Evolutionary conservation across 2,888 invertebrate species (phyloP).

Genomic region (Buathra laborator): DNA sequence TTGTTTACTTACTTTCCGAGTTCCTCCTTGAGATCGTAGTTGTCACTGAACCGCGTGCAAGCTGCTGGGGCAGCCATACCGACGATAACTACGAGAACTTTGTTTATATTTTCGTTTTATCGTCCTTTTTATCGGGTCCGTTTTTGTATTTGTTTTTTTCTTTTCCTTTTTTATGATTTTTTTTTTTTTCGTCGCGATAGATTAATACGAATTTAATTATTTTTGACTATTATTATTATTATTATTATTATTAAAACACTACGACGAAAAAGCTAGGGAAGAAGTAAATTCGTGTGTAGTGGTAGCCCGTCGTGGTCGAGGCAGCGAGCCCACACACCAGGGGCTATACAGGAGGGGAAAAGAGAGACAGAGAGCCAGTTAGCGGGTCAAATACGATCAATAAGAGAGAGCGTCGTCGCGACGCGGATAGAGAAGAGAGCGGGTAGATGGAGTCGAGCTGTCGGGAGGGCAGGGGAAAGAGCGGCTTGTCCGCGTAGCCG

Average conservation of each 20-base stretch:
- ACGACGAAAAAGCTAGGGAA: slow-evolving; percentile 41
- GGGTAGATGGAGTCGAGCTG: slow-evolving; percentile 13
- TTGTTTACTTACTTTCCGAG: slow-evolving; percentile 96
- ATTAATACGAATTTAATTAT: slow-evolving; percentile 19
- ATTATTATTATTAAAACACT: slow-evolving; percentile 34
- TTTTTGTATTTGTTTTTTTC: neutral
- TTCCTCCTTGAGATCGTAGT: slow-evolving; percentile 99
- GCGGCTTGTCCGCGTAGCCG: slow-evolving; percentile 55
- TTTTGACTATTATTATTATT: slow-evolving; percentile 30
- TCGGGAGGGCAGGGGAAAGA: slow-evolving; percentile 19
- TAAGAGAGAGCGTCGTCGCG: slow-evolving; percentile 73
- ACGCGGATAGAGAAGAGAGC: slow-evolving; percentile 57
- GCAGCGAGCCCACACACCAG: slow-evolving; percentile 62
- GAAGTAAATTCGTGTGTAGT: slow-evolving; percentile 32
- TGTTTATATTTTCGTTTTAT: slow-evolving; percentile 42
- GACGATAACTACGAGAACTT: slow-evolving; percentile 79
- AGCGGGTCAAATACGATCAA: slow-evolving; percentile 84
- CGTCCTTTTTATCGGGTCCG: slow-evolving; percentile 25
- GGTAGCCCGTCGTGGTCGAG: slow-evolving; percentile 61
- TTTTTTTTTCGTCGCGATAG: neutral
- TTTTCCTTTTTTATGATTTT: neutral
- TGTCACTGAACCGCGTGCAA: slow-evolving; percentile 99
- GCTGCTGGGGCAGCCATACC: slow-evolving; percentile 95
- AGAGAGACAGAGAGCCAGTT: slow-evolving; percentile 70
- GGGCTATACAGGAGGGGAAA: slow-evolving; percentile 28